These are phyloP conservation scores for Aricia agestis DNA, from an alignment of 1,140 invertebrate species.

Conservation along the genomic window DNA sequence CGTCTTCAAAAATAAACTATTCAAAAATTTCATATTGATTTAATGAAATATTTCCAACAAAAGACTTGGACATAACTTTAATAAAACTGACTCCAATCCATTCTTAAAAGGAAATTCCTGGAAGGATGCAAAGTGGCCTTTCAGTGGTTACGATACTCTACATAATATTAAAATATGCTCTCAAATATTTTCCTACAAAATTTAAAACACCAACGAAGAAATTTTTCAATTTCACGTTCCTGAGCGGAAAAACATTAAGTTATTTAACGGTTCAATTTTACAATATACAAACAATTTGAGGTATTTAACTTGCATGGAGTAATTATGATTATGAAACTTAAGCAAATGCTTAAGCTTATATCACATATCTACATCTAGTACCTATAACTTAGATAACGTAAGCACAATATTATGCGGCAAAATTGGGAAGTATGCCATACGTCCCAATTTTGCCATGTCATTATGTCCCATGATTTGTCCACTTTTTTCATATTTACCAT, in stretches of 20 bases:
- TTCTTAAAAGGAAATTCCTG: constrained; percentile 24
- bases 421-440: too few relatives aligned
- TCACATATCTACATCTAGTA: too few relatives aligned
- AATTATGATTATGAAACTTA: background rate
- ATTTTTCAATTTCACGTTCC: constrained; percentile 3
- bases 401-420: too few relatives aligned
- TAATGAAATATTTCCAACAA: constrained; percentile 25
- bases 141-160: constrained; percentile 25
- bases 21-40: constrained; percentile 19
- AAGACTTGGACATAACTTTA: constrained; percentile 22
- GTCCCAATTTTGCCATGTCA: too few relatives aligned
- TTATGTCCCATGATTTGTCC: too few relatives aligned
- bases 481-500: too few relatives aligned
- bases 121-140: constrained; percentile 26
- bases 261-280: background rate
- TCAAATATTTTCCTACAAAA: constrained; percentile 21
- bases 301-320: background rate
- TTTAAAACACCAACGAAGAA: constrained; percentile 3
- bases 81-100: constrained; percentile 27
- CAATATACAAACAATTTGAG: background rate
- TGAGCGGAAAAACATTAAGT: background rate
- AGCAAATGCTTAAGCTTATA: too few relatives aligned
- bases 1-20: background rate
- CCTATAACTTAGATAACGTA: too few relatives aligned
- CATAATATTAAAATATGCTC: constrained; percentile 32